phyloP scores from a whole-genome alignment of 2,113 vertebrate species.

The Charadrius vociferus region DNA sequence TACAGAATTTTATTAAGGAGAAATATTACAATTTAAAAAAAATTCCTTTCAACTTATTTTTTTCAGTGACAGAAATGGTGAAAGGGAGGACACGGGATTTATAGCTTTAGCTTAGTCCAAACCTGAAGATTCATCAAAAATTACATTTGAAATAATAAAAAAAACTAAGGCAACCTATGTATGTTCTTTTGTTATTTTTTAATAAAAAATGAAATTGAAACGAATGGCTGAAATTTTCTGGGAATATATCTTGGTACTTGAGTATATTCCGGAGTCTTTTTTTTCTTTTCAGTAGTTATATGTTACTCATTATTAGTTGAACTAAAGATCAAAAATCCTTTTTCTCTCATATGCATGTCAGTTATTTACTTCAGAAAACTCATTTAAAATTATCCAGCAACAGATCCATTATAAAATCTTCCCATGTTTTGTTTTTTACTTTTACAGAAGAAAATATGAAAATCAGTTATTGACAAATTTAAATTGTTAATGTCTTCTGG shows the following conservation, averaged over 20 bases:
- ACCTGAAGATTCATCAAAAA: neutral
- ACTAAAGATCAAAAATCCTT: neutral
- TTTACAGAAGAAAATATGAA: neutral
- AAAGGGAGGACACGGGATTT: rapidly evolving
- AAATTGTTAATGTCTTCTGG: neutral
- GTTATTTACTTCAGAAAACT: neutral
- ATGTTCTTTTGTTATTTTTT: neutral
- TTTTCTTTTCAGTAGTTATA: neutral
- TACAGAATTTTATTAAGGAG: neutral
- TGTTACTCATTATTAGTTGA: neutral
- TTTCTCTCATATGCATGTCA: neutral
- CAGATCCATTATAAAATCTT: neutral
- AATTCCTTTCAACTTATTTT: neutral
- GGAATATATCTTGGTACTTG: neutral
- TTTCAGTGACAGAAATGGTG: neutral
- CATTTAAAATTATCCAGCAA: neutral
- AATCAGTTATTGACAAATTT: neutral
- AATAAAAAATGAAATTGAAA: neutral
- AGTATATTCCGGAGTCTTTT: neutral
- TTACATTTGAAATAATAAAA: neutral
- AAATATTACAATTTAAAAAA: neutral
- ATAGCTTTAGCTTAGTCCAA: neutral
- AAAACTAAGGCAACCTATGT: neutral
- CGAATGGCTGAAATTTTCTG: neutral
- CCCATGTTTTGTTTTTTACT: neutral